Evolutionary conservation across 2,113 vertebrate genomes (phyloP).

Genomic region (Seriola quinqueradiata): DNA sequence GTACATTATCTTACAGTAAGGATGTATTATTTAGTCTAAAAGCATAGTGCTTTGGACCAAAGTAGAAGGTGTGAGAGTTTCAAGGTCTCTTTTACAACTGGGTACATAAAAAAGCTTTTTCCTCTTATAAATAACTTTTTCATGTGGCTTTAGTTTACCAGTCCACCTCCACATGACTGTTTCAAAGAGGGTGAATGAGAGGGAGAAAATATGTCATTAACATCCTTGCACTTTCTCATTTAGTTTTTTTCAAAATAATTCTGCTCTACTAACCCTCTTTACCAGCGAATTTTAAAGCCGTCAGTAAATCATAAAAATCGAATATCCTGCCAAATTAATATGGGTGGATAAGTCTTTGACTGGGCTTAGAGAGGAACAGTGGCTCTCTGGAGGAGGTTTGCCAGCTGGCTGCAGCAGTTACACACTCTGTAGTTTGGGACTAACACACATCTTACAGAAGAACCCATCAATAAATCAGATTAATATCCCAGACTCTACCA

Average conservation of each 20-base stretch:
- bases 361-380: constrained; percentile 12
- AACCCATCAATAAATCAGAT: constrained; percentile 59
- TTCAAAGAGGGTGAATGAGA: not conserved
- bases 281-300: constrained; percentile 11
- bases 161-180: not conserved
- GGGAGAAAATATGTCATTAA: not conserved
- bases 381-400: constrained; percentile 35
- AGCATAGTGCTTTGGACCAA: not conserved
- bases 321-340: constrained; percentile 34
- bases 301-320: constrained; percentile 45
- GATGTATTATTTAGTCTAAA: constrained; percentile 60
- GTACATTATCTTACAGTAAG: constrained; percentile 20
- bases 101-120: constrained; percentile 57
- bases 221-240: not conserved
- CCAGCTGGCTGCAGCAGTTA: constrained; percentile 51
- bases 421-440: constrained; percentile 36
- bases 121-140: constrained; percentile 29
- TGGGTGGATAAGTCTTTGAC: constrained; percentile 32
- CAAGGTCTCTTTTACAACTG: not conserved
- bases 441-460: constrained; percentile 42
- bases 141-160: not conserved
- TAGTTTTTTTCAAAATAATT: not conserved
- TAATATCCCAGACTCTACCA: constrained; percentile 28
- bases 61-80: constrained; percentile 12
- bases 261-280: not conserved